phyloP scores from a whole-genome alignment of 2,797 vertebrate species.

The Etheostoma nigrum region DNA sequence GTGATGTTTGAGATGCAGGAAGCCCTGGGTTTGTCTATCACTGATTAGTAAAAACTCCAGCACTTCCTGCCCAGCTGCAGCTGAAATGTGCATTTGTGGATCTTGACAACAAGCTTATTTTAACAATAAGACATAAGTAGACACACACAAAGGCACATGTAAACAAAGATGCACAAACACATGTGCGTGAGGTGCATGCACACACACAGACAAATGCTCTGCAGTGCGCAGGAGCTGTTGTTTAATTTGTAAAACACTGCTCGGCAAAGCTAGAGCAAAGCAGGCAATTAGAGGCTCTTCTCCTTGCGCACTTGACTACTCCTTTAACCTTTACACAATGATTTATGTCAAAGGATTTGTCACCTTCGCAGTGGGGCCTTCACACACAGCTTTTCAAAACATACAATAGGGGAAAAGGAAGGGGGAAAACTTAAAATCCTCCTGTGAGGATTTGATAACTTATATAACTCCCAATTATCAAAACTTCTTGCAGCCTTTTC shows the following conservation, averaged over 20 bases:
- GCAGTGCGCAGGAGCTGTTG: constrained; percentile 58
- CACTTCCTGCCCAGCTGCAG: constrained; percentile 59
- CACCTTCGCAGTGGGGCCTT: constrained; percentile 86
- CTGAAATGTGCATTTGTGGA: constrained; percentile 57
- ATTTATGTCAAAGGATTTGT: constrained; percentile 89
- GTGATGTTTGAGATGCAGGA: constrained; percentile 74
- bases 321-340: constrained; percentile 85
- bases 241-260: constrained; percentile 86
- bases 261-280: constrained; percentile 76
- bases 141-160: constrained; percentile 32
- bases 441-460: constrained; percentile 88
- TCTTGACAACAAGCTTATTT: constrained; percentile 64
- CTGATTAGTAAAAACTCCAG: constrained; percentile 82
- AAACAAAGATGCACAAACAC: constrained; percentile 58
- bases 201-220: constrained; percentile 51
- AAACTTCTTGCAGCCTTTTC: constrained; percentile 84
- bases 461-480: constrained; percentile 91
- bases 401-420: constrained; percentile 79
- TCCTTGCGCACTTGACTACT: constrained; percentile 84
- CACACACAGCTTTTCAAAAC: constrained; percentile 83
- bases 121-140: constrained; percentile 60
- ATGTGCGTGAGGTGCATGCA: constrained; percentile 16
- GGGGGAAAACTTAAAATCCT: constrained; percentile 81
- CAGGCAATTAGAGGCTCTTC: constrained; percentile 85
- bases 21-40: constrained; percentile 78